A percentile compares a stretch with the other conserved stretches of the same genome.
Conservation (phyloP, 1,140 invertebrate species). For the Tetramorium parvispinum region DNA sequence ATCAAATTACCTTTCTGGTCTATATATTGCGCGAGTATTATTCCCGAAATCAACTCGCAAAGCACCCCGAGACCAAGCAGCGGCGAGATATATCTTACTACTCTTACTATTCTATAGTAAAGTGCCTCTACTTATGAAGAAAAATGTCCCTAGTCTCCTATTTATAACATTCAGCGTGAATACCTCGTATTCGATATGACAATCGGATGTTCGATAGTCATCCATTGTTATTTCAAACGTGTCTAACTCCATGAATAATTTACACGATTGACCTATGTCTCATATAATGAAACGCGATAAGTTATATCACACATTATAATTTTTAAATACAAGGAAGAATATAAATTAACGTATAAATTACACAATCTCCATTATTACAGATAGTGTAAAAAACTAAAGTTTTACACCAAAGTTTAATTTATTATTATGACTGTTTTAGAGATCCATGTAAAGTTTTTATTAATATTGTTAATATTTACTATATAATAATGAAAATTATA, state of each 20-base stretch:
- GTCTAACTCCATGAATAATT: constrained; percentile 29
- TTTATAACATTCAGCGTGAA: constrained; percentile 8
- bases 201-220: neutral
- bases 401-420: neutral
- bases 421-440: neutral
- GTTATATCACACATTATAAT: constrained; percentile 12
- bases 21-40: constrained; percentile 7
- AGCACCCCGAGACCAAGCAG: neutral
- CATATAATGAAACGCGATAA: constrained; percentile 1
- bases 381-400: neutral
- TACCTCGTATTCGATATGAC: neutral
- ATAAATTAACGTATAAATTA: neutral
- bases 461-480: neutral
- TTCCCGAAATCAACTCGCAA: neutral
- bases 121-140: neutral
- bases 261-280: constrained; percentile 14
- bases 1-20: neutral
- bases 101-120: neutral
- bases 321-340: neutral
- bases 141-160: neutral
- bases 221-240: neutral
- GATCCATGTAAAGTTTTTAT: neutral
- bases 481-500: neutral
- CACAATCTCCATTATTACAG: neutral
- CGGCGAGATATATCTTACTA: neutral